A percentile compares a stretch with the other conserved stretches of the same genome.
Conservation (phyloP, 2,113 vertebrate species). For the Ia io region DNA sequence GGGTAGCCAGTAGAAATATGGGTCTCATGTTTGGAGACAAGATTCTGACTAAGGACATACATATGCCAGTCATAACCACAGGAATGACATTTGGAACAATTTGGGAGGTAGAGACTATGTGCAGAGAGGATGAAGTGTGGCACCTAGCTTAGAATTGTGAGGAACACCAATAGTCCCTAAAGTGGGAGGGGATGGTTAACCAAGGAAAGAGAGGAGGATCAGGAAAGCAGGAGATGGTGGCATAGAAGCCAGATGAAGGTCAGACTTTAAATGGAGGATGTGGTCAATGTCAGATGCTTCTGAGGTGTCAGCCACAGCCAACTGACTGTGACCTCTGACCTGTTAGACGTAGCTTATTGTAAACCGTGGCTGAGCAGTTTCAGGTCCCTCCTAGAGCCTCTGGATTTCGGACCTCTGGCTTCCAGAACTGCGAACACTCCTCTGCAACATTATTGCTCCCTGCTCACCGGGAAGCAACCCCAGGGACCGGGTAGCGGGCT, state of each 20-base stretch:
- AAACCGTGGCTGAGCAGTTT: neutral
- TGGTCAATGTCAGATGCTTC: neutral
- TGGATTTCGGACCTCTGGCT: fast-evolving
- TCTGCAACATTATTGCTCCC: neutral
- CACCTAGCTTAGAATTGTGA: neutral
- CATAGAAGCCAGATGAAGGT: neutral
- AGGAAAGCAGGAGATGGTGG: neutral
- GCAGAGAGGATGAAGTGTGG: neutral
- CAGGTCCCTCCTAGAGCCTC: neutral
- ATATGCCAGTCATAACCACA: neutral
- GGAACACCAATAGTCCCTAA: neutral
- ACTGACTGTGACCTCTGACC: neutral
- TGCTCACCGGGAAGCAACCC: neutral
- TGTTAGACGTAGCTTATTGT: neutral
- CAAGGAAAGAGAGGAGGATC: neutral
- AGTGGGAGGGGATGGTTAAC: neutral
- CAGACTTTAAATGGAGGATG: neutral
- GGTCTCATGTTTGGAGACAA: neutral
- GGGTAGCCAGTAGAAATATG: neutral
- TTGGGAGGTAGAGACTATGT: neutral
- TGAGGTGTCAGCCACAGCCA: neutral
- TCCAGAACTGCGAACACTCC: fast-evolving
- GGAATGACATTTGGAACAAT: neutral
- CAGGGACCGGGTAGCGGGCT: fast-evolving
- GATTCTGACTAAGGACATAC: neutral